phyloP scores from a whole-genome alignment of 2,113 vertebrate genomes.

The Chaenogobius annularis region DNA sequence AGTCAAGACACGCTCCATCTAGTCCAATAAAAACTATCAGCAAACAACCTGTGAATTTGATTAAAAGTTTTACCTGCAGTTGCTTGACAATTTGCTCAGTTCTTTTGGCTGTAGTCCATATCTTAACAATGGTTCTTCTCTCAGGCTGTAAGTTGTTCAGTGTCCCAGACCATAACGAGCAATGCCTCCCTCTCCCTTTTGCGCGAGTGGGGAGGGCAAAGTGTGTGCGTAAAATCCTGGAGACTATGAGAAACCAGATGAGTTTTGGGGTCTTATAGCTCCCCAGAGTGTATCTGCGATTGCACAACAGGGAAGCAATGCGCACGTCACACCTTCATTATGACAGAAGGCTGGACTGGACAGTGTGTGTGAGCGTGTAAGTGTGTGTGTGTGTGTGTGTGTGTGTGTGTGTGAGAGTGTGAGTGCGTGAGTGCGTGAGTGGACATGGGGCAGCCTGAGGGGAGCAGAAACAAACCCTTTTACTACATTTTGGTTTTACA shows the following conservation, averaged over 20 bases:
- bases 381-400: background rate
- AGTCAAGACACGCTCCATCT: background rate
- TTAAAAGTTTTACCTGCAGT: conserved; percentile 50
- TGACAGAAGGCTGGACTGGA: conserved; percentile 52
- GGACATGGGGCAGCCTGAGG: conserved; percentile 53
- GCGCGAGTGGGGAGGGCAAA: conserved; percentile 15
- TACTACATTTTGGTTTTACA: conserved; percentile 4
- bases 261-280: conserved; percentile 62
- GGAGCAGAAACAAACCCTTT: conserved; percentile 13
- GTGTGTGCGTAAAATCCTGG: conserved; percentile 18
- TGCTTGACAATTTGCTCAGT: conserved; percentile 21
- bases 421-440: conserved; percentile 13
- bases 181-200: conserved; percentile 17
- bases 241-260: conserved; percentile 62
- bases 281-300: conserved; percentile 46
- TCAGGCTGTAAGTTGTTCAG: conserved; percentile 32
- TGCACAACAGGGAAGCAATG: conserved; percentile 61
- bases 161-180: conserved; percentile 30
- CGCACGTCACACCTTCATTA: conserved; percentile 52
- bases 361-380: conserved; percentile 17
- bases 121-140: conserved; percentile 35
- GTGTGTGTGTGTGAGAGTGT: conserved; percentile 10
- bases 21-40: background rate
- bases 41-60: background rate
- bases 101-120: conserved; percentile 55